Evolutionary conservation across 1,140 invertebrate species (phyloP), one percentile per base, ranked within the genome.

Genomic region (Plodia interpunctella): DNA sequence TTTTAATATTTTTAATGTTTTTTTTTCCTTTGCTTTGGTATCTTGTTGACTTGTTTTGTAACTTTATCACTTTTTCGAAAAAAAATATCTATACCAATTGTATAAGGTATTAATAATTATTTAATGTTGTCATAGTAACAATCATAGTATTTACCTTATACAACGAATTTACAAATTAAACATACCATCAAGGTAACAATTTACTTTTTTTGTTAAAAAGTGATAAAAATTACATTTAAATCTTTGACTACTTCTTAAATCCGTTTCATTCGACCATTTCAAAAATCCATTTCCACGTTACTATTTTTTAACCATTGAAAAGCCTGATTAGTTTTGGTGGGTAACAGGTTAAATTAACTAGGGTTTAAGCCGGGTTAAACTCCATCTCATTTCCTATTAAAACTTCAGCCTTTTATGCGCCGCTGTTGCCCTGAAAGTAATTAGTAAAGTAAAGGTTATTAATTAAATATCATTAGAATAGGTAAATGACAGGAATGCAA

Each of bases 21-120:
- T 32, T 55, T 19, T 59, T 49, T 60, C n/a, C n/a, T 32, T 60
- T 51, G 21, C 49, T 60, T 57, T 65, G 20, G 38, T 44, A 35
- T 35, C 13, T 15, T 17, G n/a, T 44, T 17, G n/a, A 44, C 38
- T 15, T 44, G 1, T 15, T 44, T 44, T 13, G 15, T 15, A 6
- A 15, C 5, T 44, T 44, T 44, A 15, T 15, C 38, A 44, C 38
- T 44, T 44, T 44, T 44, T 44, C n/a, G 0, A 44, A 44, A 44
- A 44, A 44, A 44, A 5, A 32, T 32, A 4, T 32, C 8, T 32
- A 25, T 3, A 25, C 21, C 21, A 25, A 25, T 3, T 25, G 21
- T 25, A 25, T 25, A 25, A n/a, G n/a, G n/a, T n/a, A n/a, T n/a
- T n/a, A n/a, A n/a, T n/a, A n/a, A n/a, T n/a, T n/a, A 3, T 25